These are phyloP conservation scores for Blennius ocellaris DNA, from an alignment of 2,113 vertebrate species.

Conservation along the genomic window DNA sequence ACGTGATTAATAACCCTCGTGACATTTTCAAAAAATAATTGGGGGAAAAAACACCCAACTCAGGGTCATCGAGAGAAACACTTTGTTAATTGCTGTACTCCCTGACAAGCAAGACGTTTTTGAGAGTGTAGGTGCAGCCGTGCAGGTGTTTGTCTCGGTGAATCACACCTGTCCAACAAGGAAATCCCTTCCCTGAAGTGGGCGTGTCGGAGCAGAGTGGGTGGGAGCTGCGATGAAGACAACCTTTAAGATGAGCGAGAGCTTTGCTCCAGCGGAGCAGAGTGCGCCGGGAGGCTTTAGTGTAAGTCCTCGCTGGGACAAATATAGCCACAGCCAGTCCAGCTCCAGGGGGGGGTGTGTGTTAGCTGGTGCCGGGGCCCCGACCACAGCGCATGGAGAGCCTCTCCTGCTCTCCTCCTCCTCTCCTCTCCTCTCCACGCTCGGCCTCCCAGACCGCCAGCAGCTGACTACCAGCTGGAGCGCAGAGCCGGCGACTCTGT, in stretches of 20 bases:
- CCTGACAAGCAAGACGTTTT: background rate
- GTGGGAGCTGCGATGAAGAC: constrained; percentile 47
- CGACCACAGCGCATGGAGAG: constrained; percentile 20
- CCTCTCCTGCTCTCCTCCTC: background rate
- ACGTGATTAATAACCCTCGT: too few relatives aligned
- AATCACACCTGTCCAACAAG: constrained; percentile 43
- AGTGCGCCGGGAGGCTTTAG: constrained; percentile 54
- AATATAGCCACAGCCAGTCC: constrained; percentile 43
- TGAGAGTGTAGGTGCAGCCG: background rate
- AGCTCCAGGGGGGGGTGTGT: constrained; percentile 2
- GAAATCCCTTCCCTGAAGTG: constrained; percentile 15
- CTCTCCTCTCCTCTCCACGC: constrained; percentile 2
- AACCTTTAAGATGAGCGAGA: constrained; percentile 59
- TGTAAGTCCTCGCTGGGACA: constrained; percentile 46
- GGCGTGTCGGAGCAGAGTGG: constrained; percentile 51
- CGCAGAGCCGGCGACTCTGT: background rate
- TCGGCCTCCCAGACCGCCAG: background rate
- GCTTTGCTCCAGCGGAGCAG: constrained; percentile 56
- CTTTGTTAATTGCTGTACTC: background rate
- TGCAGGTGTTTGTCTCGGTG: background rate
- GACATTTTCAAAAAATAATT: too few relatives aligned
- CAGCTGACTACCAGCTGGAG: constrained; percentile 10
- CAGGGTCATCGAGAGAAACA: too few relatives aligned
- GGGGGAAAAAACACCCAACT: too few relatives aligned
- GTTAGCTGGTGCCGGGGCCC: constrained; percentile 12